Conservation (phyloP, 2,113 vertebrate genomes). For the Ciconia stormi region DNA sequence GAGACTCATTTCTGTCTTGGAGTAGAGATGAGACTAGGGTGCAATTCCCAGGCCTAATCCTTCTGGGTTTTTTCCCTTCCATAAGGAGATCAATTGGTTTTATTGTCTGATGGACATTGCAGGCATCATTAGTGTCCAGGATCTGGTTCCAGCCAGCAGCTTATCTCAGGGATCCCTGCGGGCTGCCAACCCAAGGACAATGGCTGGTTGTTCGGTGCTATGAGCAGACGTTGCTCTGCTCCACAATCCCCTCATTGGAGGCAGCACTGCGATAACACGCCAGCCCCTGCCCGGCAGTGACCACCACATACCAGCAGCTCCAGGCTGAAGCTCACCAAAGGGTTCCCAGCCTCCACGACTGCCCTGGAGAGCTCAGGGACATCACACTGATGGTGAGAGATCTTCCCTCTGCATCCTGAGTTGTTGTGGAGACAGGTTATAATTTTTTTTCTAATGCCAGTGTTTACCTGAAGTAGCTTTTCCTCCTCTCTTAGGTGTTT, state of each 20-base stretch:
- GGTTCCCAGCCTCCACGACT: fast-evolving
- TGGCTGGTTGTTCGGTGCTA: background rate
- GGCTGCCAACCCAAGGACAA: background rate
- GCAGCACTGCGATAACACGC: fast-evolving
- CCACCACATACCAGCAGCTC: fast-evolving
- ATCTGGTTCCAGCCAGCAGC: background rate
- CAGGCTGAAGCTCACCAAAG: background rate
- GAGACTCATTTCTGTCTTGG: background rate
- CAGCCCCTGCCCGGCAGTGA: background rate
- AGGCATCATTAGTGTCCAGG: background rate
- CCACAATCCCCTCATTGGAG: background rate
- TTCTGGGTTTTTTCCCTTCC: background rate
- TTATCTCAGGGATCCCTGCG: background rate
- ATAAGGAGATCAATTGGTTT: background rate
- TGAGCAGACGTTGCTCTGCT: background rate
- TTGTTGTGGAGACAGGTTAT: background rate
- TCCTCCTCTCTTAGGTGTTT: background rate
- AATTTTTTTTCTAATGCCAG: background rate
- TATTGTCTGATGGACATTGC: background rate
- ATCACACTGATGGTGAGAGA: background rate
- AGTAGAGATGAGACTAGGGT: background rate
- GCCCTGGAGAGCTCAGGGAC: background rate
- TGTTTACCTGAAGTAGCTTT: background rate
- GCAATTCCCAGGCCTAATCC: background rate
- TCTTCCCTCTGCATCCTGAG: background rate